These are phyloP conservation scores for Hirtodrosophila cameraria DNA, from an alignment of 2,888 invertebrate genomes.

Conservation along the genomic window DNA sequence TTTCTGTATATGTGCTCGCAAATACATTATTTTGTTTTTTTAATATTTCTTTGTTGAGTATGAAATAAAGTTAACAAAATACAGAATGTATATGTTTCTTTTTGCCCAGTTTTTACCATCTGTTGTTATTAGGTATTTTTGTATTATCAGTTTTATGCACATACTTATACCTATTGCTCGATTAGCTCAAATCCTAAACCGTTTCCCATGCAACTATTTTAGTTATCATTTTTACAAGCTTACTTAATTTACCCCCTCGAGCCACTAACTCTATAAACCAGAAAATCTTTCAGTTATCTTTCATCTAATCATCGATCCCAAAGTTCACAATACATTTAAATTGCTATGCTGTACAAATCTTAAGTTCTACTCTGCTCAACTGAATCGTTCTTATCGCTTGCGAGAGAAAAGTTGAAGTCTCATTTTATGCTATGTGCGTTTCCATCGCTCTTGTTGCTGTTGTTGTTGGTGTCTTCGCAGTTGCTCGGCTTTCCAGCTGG, in stretches of 20 bases:
- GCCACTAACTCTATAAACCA: too few relatives aligned
- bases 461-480: slow-evolving; percentile 39
- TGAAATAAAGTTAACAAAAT: slow-evolving; percentile 37
- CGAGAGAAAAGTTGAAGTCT: slow-evolving; percentile 33
- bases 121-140: slow-evolving; percentile 16
- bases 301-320: background rate
- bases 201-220: slow-evolving; percentile 28
- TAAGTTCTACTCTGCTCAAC: slow-evolving; percentile 50
- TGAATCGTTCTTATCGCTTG: slow-evolving; percentile 45
- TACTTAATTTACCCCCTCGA: slow-evolving; percentile 38
- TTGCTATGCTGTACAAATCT: slow-evolving; percentile 75
- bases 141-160: slow-evolving; percentile 26
- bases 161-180: slow-evolving; percentile 54
- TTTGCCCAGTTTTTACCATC: slow-evolving; percentile 17
- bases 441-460: slow-evolving; percentile 29
- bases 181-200: slow-evolving; percentile 66
- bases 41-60: slow-evolving; percentile 4
- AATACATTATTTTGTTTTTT: slow-evolving; percentile 64
- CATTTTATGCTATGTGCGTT: slow-evolving; percentile 66
- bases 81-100: slow-evolving; percentile 14
- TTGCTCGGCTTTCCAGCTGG: slow-evolving; percentile 63
- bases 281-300: slow-evolving; percentile 1
- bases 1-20: slow-evolving; percentile 76
- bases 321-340: slow-evolving; percentile 49
- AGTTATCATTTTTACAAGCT: slow-evolving; percentile 65